Evolutionary conservation across 2,113 vertebrate species (phyloP).

Genomic region (Caretta caretta): DNA sequence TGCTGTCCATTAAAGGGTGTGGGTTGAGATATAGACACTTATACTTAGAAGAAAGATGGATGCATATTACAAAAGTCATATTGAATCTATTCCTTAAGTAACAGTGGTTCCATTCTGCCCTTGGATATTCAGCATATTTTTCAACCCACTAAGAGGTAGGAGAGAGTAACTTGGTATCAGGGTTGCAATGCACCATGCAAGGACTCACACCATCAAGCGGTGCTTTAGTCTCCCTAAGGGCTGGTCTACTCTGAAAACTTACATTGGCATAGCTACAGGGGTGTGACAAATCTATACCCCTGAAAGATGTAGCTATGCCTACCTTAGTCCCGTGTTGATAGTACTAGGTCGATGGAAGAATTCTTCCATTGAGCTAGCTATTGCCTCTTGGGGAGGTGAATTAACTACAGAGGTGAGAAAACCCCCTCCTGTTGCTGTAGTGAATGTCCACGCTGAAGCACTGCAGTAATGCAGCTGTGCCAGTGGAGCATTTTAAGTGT

Average conservation of each 20-base stretch:
- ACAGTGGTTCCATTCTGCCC: not conserved
- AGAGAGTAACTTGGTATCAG: not conserved
- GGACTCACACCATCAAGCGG: not conserved
- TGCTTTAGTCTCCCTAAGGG: not conserved
- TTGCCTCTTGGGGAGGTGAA: not conserved
- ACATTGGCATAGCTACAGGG: not conserved
- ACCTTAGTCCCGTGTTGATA: not conserved
- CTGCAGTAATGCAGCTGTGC: too few species aligned
- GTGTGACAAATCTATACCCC: too few species aligned
- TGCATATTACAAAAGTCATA: not conserved
- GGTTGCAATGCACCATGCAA: not conserved
- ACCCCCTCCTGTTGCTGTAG: not conserved
- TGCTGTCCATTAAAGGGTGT: not conserved
- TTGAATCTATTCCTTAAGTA: not conserved
- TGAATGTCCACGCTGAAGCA: not conserved
- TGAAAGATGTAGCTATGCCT: too few species aligned
- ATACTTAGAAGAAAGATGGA: not conserved
- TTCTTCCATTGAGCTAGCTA: not conserved
- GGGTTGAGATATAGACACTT: not conserved
- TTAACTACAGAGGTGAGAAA: not conserved
- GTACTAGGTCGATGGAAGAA: not conserved
- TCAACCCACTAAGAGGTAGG: not conserved
- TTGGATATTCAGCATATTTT: not conserved
- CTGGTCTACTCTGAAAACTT: not conserved
- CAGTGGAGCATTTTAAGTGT: too few species aligned